Base-by-base conservation (phyloP, 2,113 vertebrate genomes). In the Scolopax mira region DNA sequence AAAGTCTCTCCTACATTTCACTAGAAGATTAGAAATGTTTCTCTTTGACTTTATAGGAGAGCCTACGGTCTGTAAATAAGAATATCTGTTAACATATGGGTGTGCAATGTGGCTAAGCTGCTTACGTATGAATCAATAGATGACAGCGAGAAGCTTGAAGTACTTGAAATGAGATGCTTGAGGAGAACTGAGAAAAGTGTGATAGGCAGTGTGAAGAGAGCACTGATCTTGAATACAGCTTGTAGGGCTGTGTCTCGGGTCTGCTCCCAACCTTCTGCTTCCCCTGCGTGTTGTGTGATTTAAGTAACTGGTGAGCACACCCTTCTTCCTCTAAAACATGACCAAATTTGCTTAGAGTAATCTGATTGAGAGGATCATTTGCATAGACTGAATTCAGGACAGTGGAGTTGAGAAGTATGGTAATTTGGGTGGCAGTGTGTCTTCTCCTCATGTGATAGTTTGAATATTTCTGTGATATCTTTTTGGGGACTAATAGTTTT, bases 271-370 rank as follows among this genome's bases (percentile, higher is more conserved):
- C 12, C 17, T 79, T 60, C 58, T 81, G 27, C 42, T 33, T 83
- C 51, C 41, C 23, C n/a, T 15, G 8, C 3, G 6, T 4, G 0
- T 35, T 64, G 28, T 66, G 42, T 0, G 3, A 23, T 67, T 88
- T 83, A 51, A 92, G 37, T 77, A 66, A 31, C 11, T 24, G 80
- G 41, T 19, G 37, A 62, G 61, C 27, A 24, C 57, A 35, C n/a
- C 22, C 33, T 24, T 35, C 22, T 22, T 60, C 22, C 57, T 88
- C 60, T 55, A 55, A 78, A 86, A 78, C 1, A 1, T 49, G 42
- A 67, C 39, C 30, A 44, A 15, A 51, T 84, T 52, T 78, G 18
- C 39, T 64, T 86, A 49, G 27, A 57, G 30, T 42, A 44, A 55
- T 69, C 23, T 25, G 33, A 48, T 15, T 42, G 61, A 65, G 71